Conservation (phyloP, 2,797 vertebrate species). For the Setipinna tenuifilis region DNA sequence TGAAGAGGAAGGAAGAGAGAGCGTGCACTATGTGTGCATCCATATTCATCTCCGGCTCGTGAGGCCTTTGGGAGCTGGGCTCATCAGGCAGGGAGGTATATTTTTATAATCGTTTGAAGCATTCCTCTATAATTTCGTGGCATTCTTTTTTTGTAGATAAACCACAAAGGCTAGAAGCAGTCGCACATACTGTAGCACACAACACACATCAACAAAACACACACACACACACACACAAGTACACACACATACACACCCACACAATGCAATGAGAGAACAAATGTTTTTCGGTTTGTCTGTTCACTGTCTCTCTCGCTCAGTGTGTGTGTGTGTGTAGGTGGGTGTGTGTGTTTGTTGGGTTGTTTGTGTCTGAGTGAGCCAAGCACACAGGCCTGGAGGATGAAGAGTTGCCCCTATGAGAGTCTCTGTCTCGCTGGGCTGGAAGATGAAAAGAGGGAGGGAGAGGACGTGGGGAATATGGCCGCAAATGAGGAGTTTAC, state of each 20-base stretch:
- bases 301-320: neutral
- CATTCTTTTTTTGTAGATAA: neutral
- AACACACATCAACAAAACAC: neutral
- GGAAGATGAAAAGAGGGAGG: neutral
- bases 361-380: neutral
- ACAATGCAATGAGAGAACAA: neutral
- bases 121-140: constrained; percentile 8
- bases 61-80: neutral
- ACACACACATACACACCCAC: neutral
- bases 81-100: constrained; percentile 1
- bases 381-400: neutral
- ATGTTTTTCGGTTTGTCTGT: too few relatives aligned
- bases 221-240: neutral
- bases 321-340: neutral
- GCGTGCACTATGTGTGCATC: neutral
- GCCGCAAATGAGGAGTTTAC: neutral
- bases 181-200: neutral
- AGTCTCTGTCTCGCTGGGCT: neutral
- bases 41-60: neutral
- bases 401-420: neutral
- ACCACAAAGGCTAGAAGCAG: neutral
- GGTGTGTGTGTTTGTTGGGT: neutral
- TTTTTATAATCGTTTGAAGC: neutral
- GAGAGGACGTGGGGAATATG: neutral
- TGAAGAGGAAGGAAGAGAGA: neutral